Conservation (phyloP, 1,140 invertebrate genomes). For the Pissodes strobi region DNA sequence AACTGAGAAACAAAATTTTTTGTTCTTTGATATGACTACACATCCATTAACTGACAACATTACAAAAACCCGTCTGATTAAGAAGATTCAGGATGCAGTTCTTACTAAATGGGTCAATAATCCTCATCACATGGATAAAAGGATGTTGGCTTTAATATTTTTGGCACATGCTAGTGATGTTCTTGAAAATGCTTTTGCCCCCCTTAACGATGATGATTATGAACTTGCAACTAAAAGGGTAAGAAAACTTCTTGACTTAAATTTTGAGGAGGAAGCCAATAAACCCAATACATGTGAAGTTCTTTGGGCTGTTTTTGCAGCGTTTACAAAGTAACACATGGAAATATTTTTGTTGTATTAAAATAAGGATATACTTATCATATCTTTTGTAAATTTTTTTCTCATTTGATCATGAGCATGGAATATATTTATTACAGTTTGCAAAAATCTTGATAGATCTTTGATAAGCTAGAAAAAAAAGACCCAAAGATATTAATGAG, state of each 20-base stretch:
- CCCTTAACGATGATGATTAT: conserved; percentile 97
- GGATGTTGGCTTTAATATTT: conserved; percentile 90
- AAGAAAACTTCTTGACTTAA: conserved; percentile 91
- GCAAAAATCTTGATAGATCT: no score
- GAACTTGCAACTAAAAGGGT: conserved; percentile 97
- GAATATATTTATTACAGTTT: no score
- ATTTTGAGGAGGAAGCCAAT: conserved; percentile 92
- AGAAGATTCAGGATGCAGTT: conserved; percentile 98
- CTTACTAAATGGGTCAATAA: conserved; percentile 96
- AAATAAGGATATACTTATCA: neutral
- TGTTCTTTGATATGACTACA: conserved; percentile 99
- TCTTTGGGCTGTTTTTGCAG: conserved; percentile 98
- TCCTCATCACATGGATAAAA: conserved; percentile 94
- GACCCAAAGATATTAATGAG: no score
- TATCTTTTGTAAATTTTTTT: conserved; percentile 26
- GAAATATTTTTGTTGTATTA: conserved; percentile 7
- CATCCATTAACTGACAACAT: conserved; percentile 96
- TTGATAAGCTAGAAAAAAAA: no score
- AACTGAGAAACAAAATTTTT: conserved; percentile 99
- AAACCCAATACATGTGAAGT: conserved; percentile 88
- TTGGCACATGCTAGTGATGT: conserved; percentile 98
- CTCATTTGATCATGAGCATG: no score
- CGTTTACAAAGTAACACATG: conserved; percentile 98
- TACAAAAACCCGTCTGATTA: conserved; percentile 95
- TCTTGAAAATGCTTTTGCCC: conserved; percentile 99